Evolutionary conservation across 1,140 invertebrate species (phyloP).

Genomic region (Battus philenor): DNA sequence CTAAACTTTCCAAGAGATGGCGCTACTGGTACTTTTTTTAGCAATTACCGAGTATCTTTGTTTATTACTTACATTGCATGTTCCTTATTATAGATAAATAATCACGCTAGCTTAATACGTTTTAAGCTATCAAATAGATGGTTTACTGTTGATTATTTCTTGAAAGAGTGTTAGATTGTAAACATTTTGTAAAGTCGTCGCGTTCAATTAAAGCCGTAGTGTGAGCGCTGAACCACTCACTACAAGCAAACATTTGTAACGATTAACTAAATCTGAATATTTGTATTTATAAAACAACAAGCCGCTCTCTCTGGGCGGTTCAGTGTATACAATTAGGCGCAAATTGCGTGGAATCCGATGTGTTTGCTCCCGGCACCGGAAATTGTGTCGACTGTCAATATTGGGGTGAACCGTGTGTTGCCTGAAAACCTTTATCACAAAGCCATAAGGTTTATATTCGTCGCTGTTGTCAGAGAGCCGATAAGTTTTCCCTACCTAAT

Average conservation of each 20-base stretch:
- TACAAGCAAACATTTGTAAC: too few species aligned
- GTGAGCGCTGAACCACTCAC: too few species aligned
- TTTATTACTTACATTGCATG: too few species aligned
- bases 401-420: slow-evolving; percentile 22
- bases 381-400: slow-evolving; percentile 56
- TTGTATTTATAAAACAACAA: slow-evolving; percentile 14
- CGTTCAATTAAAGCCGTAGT: too few species aligned
- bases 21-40: slow-evolving; percentile 15
- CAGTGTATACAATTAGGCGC: slow-evolving; percentile 35
- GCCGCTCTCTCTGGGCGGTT: slow-evolving; percentile 13
- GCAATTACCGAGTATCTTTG: too few species aligned
- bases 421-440: slow-evolving; percentile 7
- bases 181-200: too few species aligned
- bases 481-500: slow-evolving; percentile 20
- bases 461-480: slow-evolving; percentile 4
- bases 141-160: too few species aligned
- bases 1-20: slow-evolving; percentile 21
- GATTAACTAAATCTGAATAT: too few species aligned
- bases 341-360: slow-evolving; percentile 44
- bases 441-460: slow-evolving; percentile 15
- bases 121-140: too few species aligned
- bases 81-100: too few species aligned
- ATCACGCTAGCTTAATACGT: too few species aligned
- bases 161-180: too few species aligned
- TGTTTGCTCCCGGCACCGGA: slow-evolving; percentile 35